Conservation (phyloP, 2,888 invertebrate species). For the Melanotus villosus region DNA sequence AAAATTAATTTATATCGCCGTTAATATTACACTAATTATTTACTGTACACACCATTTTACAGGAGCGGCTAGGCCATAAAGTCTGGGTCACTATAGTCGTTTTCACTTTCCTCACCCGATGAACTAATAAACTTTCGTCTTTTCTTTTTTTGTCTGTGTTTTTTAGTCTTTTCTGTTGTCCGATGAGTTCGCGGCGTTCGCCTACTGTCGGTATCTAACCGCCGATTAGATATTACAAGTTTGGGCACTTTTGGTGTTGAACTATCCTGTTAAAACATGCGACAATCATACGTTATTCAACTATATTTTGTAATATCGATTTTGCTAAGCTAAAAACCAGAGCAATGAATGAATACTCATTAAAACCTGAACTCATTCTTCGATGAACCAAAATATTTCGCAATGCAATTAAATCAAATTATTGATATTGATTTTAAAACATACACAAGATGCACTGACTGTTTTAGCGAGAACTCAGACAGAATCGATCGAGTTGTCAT, state of each 20-base stretch:
- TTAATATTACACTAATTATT: conserved; percentile 54
- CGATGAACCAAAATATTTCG: no score
- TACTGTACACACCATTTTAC: conserved; percentile 61
- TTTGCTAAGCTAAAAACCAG: no score
- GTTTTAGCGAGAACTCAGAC: no score
- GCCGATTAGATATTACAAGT: conserved; percentile 69
- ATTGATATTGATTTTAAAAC: no score
- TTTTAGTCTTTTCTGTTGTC: conserved; percentile 67
- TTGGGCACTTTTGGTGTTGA: conserved; percentile 70
- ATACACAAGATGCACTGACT: no score
- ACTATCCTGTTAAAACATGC: conserved; percentile 59
- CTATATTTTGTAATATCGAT: no score
- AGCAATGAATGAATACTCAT: no score
- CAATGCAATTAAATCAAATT: no score
- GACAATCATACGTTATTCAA: conserved; percentile 17
- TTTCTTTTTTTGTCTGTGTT: conserved; percentile 71
- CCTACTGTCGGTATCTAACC: conserved; percentile 66
- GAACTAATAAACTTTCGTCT: conserved; percentile 71
- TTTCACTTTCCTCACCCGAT: conserved; percentile 76
- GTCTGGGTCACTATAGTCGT: conserved; percentile 76
- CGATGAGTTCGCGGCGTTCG: conserved; percentile 65
- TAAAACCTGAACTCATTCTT: no score
- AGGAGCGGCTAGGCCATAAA: conserved; percentile 65
- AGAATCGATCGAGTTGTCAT: no score
- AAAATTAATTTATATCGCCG: conserved; percentile 48